Conservation (phyloP, 2,888 invertebrate species). For the Athetis lepigone region DNA sequence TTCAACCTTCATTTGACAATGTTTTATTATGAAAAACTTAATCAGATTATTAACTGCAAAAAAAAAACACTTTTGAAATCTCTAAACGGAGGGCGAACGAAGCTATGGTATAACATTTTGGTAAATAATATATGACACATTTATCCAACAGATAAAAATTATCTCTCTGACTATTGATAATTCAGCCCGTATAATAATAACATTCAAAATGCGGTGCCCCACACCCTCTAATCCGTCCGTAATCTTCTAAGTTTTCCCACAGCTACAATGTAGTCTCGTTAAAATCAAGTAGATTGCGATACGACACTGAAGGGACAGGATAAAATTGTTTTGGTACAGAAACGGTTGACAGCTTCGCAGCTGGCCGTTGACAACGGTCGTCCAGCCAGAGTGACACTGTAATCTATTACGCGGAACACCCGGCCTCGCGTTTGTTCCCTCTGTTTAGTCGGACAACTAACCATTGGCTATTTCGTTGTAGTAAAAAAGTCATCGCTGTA, state of each 20-base stretch:
- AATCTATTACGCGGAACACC: slow-evolving; percentile 78
- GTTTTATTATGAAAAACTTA: too few species aligned
- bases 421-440: slow-evolving; percentile 50
- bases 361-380: slow-evolving; percentile 81
- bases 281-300: slow-evolving; percentile 68
- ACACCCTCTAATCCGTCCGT: slow-evolving; percentile 39
- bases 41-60: too few species aligned
- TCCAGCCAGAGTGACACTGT: slow-evolving; percentile 74
- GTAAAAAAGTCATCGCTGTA: slow-evolving; percentile 58
- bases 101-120: neutral
- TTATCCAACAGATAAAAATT: neutral
- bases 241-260: slow-evolving; percentile 55
- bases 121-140: neutral
- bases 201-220: slow-evolving; percentile 28
- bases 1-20: too few species aligned
- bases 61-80: neutral
- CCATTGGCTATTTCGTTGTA: slow-evolving; percentile 58
- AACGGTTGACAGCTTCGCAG: slow-evolving; percentile 74
- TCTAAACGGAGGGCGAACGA: too few species aligned
- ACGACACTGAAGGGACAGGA: slow-evolving; percentile 60
- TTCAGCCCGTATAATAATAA: slow-evolving; percentile 8
- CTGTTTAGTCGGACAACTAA: slow-evolving; percentile 58
- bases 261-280: slow-evolving; percentile 60
- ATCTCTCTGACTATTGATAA: neutral
- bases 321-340: slow-evolving; percentile 68